Evolutionary conservation across 2,888 invertebrate species (phyloP).

Genomic region (Eueremaeus valkanovi): DNA sequence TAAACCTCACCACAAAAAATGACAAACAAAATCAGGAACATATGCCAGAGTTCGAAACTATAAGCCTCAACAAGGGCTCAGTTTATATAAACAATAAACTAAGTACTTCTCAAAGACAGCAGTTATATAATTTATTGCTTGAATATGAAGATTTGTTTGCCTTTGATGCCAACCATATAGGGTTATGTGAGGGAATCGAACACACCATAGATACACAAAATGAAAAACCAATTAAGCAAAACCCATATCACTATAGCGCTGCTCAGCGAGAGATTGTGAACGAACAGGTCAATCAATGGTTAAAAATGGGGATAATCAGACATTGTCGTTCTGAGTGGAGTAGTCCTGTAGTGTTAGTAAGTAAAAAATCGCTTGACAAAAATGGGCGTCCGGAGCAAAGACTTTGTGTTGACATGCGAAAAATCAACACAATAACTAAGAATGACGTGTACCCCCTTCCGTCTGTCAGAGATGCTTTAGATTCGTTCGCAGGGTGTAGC

Average conservation of each 20-base stretch:
- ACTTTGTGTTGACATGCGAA: conserved; percentile 24
- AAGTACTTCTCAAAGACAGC: too few relatives aligned
- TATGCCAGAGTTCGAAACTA: too few relatives aligned
- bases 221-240: neutral
- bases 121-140: too few relatives aligned
- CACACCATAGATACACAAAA: neutral
- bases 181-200: neutral
- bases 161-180: neutral
- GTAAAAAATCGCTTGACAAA: conserved; percentile 6
- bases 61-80: too few relatives aligned
- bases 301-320: neutral
- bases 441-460: conserved; percentile 33
- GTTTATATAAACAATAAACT: too few relatives aligned
- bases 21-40: too few relatives aligned
- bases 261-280: neutral
- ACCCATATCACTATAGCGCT: neutral
- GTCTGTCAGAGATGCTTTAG: neutral
- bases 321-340: neutral
- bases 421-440: neutral
- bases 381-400: conserved; percentile 8
- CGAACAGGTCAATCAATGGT: neutral
- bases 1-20: too few relatives aligned
- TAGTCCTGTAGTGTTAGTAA: conserved; percentile 21
- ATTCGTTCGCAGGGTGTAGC: neutral
- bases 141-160: neutral